A percentile compares a stretch with the other conserved stretches of the same genome.
phyloP scores from a whole-genome alignment of 2,888 invertebrate genomes.

The Scrobipalpa atriplicella region DNA sequence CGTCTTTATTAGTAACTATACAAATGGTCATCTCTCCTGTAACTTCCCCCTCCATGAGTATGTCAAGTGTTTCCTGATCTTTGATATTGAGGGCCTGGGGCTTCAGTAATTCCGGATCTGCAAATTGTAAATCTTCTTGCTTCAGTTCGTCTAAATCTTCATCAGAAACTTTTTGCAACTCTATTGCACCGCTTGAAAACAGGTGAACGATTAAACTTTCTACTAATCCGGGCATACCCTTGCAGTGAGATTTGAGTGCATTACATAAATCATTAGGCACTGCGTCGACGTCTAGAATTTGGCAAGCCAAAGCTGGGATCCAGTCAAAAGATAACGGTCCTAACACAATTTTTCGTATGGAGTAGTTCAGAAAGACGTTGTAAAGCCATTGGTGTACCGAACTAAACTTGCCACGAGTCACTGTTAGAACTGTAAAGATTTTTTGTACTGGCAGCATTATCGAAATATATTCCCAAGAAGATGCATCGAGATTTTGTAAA shows the following conservation, averaged over 20 bases:
- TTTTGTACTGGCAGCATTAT: constrained; percentile 60
- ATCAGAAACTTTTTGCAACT: constrained; percentile 56
- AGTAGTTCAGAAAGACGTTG: constrained; percentile 63
- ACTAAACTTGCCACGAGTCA: constrained; percentile 67
- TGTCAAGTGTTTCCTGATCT: constrained; percentile 58
- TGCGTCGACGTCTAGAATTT: constrained; percentile 82
- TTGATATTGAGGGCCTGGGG: constrained; percentile 61
- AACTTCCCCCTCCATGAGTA: constrained; percentile 51
- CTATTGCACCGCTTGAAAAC: constrained; percentile 73
- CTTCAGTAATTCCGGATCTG: constrained; percentile 54
- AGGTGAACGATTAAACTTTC: constrained; percentile 78
- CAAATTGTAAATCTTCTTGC: constrained; percentile 65
- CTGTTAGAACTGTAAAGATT: constrained; percentile 63
- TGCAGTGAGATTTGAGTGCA: constrained; percentile 70
- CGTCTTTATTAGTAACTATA: constrained; percentile 59
- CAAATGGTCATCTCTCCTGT: constrained; percentile 60
- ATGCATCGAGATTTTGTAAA: constrained; percentile 73
- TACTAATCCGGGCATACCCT: constrained; percentile 78
- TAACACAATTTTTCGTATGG: constrained; percentile 70
- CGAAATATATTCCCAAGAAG: constrained; percentile 71
- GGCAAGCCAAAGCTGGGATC: constrained; percentile 81
- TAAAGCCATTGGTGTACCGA: constrained; percentile 69
- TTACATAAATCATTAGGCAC: constrained; percentile 79
- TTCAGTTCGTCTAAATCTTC: constrained; percentile 52
- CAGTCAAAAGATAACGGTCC: constrained; percentile 61